Percentiles rank a stretch among this genome's conserved stretches.
Conservation (phyloP, 1,140 invertebrate genomes). For the Atta cephalotes region DNA sequence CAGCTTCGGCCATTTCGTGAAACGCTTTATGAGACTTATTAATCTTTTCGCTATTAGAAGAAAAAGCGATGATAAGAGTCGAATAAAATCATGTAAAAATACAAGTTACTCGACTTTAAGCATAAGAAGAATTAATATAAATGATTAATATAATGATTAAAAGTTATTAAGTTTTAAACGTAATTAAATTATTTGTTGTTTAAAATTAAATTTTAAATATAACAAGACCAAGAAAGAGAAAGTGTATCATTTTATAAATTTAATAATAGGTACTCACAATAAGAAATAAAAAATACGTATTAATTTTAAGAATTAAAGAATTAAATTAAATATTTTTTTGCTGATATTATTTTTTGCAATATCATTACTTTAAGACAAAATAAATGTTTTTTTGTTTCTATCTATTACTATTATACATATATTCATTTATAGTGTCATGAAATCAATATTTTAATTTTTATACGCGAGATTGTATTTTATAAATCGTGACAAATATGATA, state of each 20-base stretch:
- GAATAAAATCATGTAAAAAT: not conserved
- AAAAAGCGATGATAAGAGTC: not conserved
- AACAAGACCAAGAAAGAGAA: not conserved
- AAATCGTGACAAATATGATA: not conserved
- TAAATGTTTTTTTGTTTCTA: not conserved
- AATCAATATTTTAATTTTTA: slow-evolving; percentile 5
- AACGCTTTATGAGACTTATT: slow-evolving; percentile 90
- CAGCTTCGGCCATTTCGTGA: slow-evolving; percentile 92
- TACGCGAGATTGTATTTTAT: not conserved
- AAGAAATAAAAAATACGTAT: not conserved
- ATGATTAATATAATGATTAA: not conserved
- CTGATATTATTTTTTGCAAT: not conserved
- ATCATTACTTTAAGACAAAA: not conserved
- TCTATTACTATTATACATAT: not conserved
- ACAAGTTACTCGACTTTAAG: not conserved
- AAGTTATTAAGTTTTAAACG: not conserved
- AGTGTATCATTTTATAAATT: not conserved
- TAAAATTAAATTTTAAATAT: not conserved
- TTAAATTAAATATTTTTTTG: not conserved
- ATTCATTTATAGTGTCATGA: not conserved
- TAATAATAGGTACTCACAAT: not conserved
- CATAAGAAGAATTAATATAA: not conserved
- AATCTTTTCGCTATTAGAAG: slow-evolving; percentile 73
- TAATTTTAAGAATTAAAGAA: not conserved
- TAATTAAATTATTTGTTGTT: too few relatives aligned